Evolutionary conservation across 2,797 vertebrate genomes (phyloP).

Genomic region (Lepilemur ruficaudatus): DNA sequence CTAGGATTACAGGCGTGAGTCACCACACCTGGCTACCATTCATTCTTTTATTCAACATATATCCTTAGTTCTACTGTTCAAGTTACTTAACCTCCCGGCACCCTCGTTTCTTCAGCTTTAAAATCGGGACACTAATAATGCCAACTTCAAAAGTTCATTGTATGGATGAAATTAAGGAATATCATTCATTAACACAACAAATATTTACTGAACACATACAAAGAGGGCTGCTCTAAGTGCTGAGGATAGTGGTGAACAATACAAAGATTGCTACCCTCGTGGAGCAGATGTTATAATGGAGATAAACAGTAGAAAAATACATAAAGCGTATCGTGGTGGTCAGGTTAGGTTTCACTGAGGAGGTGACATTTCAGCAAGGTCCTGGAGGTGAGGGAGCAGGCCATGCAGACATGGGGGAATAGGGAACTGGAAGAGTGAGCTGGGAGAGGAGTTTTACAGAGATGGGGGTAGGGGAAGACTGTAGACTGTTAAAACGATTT

Average conservation of each 20-base stretch:
- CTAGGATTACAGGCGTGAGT: no score
- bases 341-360: neutral
- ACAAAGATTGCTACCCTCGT: neutral
- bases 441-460: neutral
- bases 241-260: neutral
- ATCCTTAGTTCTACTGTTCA: neutral
- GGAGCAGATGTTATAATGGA: neutral
- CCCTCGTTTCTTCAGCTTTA: neutral
- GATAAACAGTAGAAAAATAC: neutral
- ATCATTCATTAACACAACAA: neutral
- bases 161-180: neutral
- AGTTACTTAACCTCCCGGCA: neutral
- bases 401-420: neutral
- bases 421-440: neutral
- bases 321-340: neutral
- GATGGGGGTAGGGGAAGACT: no score
- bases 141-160: neutral
- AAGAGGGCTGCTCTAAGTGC: neutral
- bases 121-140: neutral
- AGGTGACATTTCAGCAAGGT: neutral
- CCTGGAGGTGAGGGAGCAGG: neutral
- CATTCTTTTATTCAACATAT: neutral
- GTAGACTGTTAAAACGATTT: neutral
- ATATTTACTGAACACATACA: neutral
- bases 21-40: no score